These are phyloP conservation scores for Xylota sylvarum DNA, from an alignment of 2,888 invertebrate species.

Conservation along the genomic window DNA sequence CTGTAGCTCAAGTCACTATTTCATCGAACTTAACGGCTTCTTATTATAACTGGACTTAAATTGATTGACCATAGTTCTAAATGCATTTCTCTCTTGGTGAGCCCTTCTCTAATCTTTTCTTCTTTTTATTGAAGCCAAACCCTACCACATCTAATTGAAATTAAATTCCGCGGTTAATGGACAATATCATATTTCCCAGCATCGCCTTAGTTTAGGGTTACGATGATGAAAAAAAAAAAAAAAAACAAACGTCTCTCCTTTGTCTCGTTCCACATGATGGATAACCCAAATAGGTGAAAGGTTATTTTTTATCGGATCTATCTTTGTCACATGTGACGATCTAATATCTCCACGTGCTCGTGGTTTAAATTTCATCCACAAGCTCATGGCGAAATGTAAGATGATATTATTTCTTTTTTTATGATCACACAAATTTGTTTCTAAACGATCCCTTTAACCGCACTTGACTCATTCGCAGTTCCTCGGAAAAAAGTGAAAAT, in stretches of 20 bases:
- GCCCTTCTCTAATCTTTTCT: not conserved
- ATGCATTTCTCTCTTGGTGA: too few species aligned
- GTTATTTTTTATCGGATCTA: slow-evolving; percentile 22
- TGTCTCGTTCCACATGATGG: slow-evolving; percentile 2
- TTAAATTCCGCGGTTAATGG: slow-evolving; percentile 15
- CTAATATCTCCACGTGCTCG: slow-evolving; percentile 44
- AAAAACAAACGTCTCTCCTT: not conserved
- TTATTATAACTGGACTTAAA: too few species aligned
- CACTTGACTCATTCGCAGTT: slow-evolving; percentile 44
- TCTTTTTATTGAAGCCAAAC: not conserved
- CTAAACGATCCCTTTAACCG: slow-evolving; percentile 51
- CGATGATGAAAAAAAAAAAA: not conserved
- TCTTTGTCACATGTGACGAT: slow-evolving; percentile 40
- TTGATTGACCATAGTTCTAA: too few species aligned
- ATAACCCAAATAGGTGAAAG: slow-evolving; percentile 46
- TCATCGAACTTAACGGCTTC: too few species aligned
- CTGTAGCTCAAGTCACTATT: too few species aligned
- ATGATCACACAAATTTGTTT: slow-evolving; percentile 19
- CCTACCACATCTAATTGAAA: slow-evolving; percentile 25
- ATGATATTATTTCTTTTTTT: slow-evolving; percentile 54
- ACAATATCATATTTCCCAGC: slow-evolving; percentile 39
- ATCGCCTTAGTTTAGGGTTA: slow-evolving; percentile 34
- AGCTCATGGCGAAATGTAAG: slow-evolving; percentile 64
- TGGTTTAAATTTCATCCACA: slow-evolving; percentile 55
- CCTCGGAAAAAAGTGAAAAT: slow-evolving; percentile 19